A percentile compares a stretch with the other conserved stretches of the same genome.
Evolutionary conservation across 2,797 vertebrate species (phyloP).

Genomic region (Hippopotamyrus pictus): DNA sequence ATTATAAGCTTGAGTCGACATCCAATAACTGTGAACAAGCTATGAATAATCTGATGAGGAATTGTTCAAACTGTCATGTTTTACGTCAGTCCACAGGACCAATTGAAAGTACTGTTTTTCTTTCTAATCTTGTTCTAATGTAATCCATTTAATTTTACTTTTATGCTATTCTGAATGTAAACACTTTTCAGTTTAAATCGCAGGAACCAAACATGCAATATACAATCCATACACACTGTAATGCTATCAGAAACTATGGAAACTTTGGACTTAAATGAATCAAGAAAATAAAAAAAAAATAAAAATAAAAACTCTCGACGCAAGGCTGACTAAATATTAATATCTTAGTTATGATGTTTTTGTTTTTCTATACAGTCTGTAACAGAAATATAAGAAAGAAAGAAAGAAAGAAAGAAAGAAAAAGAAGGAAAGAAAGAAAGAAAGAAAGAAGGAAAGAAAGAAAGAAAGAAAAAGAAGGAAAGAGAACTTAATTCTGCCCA

Average conservation of each 20-base stretch:
- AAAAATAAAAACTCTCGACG: not conserved
- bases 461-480: not conserved
- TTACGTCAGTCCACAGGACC: slow-evolving; percentile 20
- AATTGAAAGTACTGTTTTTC: not conserved
- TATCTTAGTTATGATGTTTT: not conserved
- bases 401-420: not conserved
- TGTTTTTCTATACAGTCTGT: not conserved
- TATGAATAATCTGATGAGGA: slow-evolving; percentile 26
- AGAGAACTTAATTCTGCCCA: not conserved
- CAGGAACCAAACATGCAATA: not conserved
- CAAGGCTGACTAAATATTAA: not conserved
- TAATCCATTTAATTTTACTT: not conserved
- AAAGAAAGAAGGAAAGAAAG: not conserved
- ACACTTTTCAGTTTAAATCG: not conserved
- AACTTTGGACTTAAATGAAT: not conserved
- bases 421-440: not conserved
- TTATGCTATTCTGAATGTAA: not conserved
- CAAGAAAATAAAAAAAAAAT: not conserved
- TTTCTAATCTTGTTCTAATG: not conserved
- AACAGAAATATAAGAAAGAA: not conserved
- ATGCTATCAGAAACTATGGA: not conserved
- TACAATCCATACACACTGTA: not conserved
- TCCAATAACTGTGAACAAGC: slow-evolving; percentile 33
- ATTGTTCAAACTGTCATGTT: slow-evolving; percentile 25
- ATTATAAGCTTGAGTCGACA: slow-evolving; percentile 34